Evolutionary conservation across 2,888 invertebrate genomes (phyloP).

Genomic region (Stictocephala bisonia): DNA sequence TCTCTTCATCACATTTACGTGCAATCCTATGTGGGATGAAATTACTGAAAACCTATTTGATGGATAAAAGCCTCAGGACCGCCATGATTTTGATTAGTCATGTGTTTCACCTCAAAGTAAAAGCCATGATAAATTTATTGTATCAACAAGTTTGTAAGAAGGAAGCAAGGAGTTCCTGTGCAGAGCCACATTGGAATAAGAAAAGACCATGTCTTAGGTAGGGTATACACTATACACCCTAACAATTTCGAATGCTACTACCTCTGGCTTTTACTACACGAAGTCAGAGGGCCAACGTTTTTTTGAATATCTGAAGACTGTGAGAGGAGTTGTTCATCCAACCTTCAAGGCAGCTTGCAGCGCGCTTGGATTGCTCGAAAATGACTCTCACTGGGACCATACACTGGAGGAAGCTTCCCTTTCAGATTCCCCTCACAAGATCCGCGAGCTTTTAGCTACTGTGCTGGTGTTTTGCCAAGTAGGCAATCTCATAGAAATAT

Average conservation of each 20-base stretch:
- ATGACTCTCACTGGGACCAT: constrained; percentile 59
- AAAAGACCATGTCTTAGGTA: too few relatives aligned
- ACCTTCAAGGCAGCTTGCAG: constrained; percentile 61
- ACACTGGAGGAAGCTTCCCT: constrained; percentile 59
- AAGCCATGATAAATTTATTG: constrained; percentile 52
- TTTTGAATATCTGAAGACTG: constrained; percentile 61
- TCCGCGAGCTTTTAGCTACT: constrained; percentile 46
- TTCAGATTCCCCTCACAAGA: constrained; percentile 49
- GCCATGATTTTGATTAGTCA: constrained; percentile 58
- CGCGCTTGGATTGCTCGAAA: constrained; percentile 56
- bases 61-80: constrained; percentile 53
- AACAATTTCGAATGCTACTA: constrained; percentile 55
- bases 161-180: too few relatives aligned
- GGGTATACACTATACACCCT: too few relatives aligned
- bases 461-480: constrained; percentile 48
- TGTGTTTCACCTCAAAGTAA: constrained; percentile 56
- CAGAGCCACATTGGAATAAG: too few relatives aligned
- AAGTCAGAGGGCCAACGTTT: constrained; percentile 58
- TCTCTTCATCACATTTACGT: constrained; percentile 62
- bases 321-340: constrained; percentile 62
- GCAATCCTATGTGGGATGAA: constrained; percentile 61
- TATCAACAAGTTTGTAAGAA: too few relatives aligned
- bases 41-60: constrained; percentile 54
- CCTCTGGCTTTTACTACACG: constrained; percentile 55
- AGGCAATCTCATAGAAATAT: constrained; percentile 52